Evolutionary conservation across 1,140 invertebrate genomes (phyloP).

Genomic region (Drosophila paulistorum): DNA sequence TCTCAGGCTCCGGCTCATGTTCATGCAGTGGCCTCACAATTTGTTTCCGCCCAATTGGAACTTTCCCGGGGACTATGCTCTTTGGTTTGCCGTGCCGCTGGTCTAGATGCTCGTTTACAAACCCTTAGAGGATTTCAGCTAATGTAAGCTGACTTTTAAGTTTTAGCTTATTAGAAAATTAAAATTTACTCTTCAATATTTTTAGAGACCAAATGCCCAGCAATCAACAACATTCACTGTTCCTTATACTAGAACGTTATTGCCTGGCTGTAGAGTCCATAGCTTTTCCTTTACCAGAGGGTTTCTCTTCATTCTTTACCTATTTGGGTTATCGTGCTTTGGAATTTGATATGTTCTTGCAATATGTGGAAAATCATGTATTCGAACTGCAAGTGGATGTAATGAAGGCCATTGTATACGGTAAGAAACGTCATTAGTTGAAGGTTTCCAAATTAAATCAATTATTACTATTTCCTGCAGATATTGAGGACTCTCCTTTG

Average conservation of each 20-base stretch:
- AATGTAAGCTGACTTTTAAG: slow-evolving; percentile 85
- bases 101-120: slow-evolving; percentile 86
- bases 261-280: slow-evolving; percentile 90
- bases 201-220: slow-evolving; percentile 88
- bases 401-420: slow-evolving; percentile 91
- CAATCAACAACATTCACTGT: slow-evolving; percentile 87
- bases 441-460: neutral
- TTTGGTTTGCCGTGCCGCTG: slow-evolving; percentile 87
- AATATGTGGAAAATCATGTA: slow-evolving; percentile 91
- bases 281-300: slow-evolving; percentile 92
- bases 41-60: slow-evolving; percentile 91
- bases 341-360: slow-evolving; percentile 89
- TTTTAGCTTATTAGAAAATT: too few relatives aligned
- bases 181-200: slow-evolving; percentile 49
- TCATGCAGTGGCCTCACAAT: slow-evolving; percentile 91
- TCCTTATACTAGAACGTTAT: slow-evolving; percentile 90
- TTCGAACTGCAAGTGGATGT: slow-evolving; percentile 94
- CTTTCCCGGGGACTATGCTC: slow-evolving; percentile 90
- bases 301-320: slow-evolving; percentile 93
- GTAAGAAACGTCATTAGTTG: slow-evolving; percentile 82
- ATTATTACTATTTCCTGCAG: slow-evolving; percentile 79
- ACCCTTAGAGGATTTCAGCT: slow-evolving; percentile 90
- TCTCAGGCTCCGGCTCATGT: slow-evolving; percentile 88
- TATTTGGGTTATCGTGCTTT: slow-evolving; percentile 91
- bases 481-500: slow-evolving; percentile 87